Evolutionary conservation across 2,113 vertebrate genomes (phyloP), one percentile per base, ranked within the genome.

Genomic region (Sitta europaea): DNA sequence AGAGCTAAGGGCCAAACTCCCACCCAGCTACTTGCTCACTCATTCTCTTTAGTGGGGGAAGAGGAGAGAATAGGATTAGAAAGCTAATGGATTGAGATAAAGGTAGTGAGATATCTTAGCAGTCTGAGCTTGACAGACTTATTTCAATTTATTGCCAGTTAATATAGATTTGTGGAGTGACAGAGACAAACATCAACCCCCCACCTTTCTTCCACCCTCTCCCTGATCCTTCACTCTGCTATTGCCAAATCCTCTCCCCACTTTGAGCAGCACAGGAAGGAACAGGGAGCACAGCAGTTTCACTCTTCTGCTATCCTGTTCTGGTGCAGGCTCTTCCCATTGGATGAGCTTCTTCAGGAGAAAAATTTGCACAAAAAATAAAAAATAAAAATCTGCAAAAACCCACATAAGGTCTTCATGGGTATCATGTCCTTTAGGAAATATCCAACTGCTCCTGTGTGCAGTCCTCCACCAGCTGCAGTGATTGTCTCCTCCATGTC

Each of bases 351-450:
- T 71, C 42, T 23, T 67, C 15, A 58, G 31, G 7, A 79, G 62
- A 62, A 87, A 79, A 43, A 48, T 27, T 12, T 58, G 11, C 17
- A 67, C n/a, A n/a, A n/a, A n/a, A n/a, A n/a, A n/a, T n/a, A n/a
- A n/a, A n/a, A n/a, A n/a, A n/a, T n/a, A n/a, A n/a, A n/a, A n/a
- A n/a, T n/a, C n/a, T n/a, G n/a, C n/a, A n/a, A n/a, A n/a, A n/a
- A n/a, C 29, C 24, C 20, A 7, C n/a, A 2, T 40, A 4, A 14
- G 8, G 4, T 40, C 11, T 43, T 24, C 7, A 45, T 0, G 0
- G 16, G 2, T 25, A 4, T 27, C 12, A 24, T 50, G 48, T 48
- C 29, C 9, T 68, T 45, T 2, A 5, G 38, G 45, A 88, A 80
- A 72, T 45, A 63, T 14, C 9, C 28, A 80, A 0, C 11, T 54